A percentile compares a stretch with the other conserved stretches of the same genome.
Evolutionary conservation across 2,888 invertebrate species (phyloP).

Genomic region (Acrobasis repandana): DNA sequence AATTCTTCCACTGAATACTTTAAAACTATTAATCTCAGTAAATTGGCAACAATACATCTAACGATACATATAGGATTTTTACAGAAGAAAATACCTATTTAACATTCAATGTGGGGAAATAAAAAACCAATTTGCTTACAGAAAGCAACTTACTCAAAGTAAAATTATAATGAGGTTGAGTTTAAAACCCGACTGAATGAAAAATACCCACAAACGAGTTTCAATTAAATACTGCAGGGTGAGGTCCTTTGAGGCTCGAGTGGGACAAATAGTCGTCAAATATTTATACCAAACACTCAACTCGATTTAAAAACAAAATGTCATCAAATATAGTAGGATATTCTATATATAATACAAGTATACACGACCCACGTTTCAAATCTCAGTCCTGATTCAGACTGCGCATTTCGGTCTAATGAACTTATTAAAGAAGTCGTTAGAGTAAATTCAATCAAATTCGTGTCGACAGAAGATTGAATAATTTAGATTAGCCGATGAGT

Average conservation of each 20-base stretch:
- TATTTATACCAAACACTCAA: slow-evolving; percentile 33
- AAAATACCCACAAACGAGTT: slow-evolving; percentile 22
- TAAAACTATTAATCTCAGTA: too few relatives aligned
- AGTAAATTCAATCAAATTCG: slow-evolving; percentile 27
- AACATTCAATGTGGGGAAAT: slow-evolving; percentile 32
- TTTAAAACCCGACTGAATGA: slow-evolving; percentile 21
- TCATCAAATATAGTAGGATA: slow-evolving; percentile 41
- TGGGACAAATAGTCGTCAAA: slow-evolving; percentile 30
- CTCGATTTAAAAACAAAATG: slow-evolving; percentile 39
- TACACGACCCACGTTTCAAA: slow-evolving; percentile 38
- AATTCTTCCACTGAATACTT: too few relatives aligned
- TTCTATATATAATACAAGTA: too few relatives aligned
- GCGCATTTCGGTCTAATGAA: slow-evolving; percentile 32
- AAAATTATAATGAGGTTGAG: not conserved
- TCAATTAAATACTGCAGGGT: slow-evolving; percentile 41
- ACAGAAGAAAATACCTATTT: slow-evolving; percentile 14
- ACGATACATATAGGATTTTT: not conserved
- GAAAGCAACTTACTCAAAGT: not conserved
- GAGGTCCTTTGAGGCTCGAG: slow-evolving; percentile 32
- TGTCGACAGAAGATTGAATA: not conserved
- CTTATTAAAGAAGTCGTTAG: slow-evolving; percentile 36
- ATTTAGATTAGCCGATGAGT: not conserved
- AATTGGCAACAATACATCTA: too few relatives aligned
- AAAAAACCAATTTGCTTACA: slow-evolving; percentile 21
- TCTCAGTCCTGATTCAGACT: slow-evolving; percentile 51